Percentiles rank a stretch among this genome's conserved stretches.
These are phyloP conservation scores for Diceros bicornis DNA, from an alignment of 2,797 vertebrate genomes.

Conservation along the genomic window DNA sequence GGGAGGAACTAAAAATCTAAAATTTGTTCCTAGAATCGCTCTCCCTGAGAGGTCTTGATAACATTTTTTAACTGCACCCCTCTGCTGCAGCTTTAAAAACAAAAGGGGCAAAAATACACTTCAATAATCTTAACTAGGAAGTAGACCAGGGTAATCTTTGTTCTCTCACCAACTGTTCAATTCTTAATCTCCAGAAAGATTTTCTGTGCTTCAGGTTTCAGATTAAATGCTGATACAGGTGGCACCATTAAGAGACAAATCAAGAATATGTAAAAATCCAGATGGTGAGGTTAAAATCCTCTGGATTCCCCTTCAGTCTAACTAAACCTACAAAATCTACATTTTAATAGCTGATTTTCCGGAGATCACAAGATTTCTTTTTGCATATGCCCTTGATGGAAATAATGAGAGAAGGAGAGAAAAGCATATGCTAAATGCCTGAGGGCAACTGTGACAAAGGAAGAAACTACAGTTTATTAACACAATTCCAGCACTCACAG, in stretches of 20 bases:
- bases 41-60: neutral
- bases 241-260: neutral
- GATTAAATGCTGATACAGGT: neutral
- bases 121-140: neutral
- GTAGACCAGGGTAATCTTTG: neutral
- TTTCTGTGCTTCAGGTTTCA: neutral
- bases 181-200: neutral
- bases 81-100: neutral
- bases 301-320: neutral
- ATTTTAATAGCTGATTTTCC: neutral
- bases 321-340: neutral
- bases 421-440: constrained; percentile 64
- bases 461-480: neutral
- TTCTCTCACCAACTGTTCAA: neutral
- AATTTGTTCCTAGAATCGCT: neutral
- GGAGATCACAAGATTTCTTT: constrained; percentile 29
- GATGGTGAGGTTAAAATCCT: constrained; percentile 53
- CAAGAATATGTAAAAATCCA: neutral
- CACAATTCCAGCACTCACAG: neutral
- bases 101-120: neutral
- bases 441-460: neutral
- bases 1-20: constrained; percentile 1
- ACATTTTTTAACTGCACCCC: neutral
- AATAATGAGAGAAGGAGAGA: constrained; percentile 62
- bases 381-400: neutral